Conservation (phyloP, 2,888 invertebrate genomes). For the Oxycera nigricornis region DNA sequence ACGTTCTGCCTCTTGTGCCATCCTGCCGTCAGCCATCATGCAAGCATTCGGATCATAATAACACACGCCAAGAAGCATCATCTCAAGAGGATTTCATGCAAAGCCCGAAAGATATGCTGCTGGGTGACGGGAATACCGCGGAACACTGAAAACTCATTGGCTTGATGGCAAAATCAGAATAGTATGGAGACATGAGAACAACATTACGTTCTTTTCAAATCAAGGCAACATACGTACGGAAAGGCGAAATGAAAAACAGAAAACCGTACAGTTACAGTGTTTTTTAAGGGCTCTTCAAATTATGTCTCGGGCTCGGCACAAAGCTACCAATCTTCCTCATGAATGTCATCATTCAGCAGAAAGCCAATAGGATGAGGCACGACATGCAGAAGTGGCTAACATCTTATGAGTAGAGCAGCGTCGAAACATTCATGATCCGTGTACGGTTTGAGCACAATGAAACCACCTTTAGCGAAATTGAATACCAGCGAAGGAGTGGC, state of each 20-base stretch:
- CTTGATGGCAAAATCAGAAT: constrained; percentile 41
- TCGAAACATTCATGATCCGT: background rate
- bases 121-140: background rate
- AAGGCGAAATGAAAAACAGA: background rate
- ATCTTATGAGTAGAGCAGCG: constrained; percentile 26
- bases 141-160: constrained; percentile 40
- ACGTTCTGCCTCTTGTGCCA: constrained; percentile 46
- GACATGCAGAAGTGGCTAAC: constrained; percentile 40
- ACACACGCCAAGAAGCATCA: constrained; percentile 36
- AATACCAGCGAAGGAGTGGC: background rate
- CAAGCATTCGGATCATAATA: constrained; percentile 44
- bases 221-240: constrained; percentile 37
- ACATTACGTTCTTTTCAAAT: constrained; percentile 46
- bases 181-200: constrained; percentile 44
- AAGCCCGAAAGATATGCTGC: background rate
- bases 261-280: constrained; percentile 36
- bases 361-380: constrained; percentile 23
- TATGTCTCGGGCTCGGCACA: constrained; percentile 25
- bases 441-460: constrained; percentile 4
- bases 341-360: constrained; percentile 33
- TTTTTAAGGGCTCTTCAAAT: constrained; percentile 35
- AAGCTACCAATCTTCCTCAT: constrained; percentile 6
- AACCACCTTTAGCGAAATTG: constrained; percentile 8
- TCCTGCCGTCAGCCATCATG: constrained; percentile 37
- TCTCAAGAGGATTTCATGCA: constrained; percentile 26